Evolutionary conservation across 2,888 invertebrate genomes (phyloP).

Genomic region (Chalcosyrphus nemorum): DNA sequence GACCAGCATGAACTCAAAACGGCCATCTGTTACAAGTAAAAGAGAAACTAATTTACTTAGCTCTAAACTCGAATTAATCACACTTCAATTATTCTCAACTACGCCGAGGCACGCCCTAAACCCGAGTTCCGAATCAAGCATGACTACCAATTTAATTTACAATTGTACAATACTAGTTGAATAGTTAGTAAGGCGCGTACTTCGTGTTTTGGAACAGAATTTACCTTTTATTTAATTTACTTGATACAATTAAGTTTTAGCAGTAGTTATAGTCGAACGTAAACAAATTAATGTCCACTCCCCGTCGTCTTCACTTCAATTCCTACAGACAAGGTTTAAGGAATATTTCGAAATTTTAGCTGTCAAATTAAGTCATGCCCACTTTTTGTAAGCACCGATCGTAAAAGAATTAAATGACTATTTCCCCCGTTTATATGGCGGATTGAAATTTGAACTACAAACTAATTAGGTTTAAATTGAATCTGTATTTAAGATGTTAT

Average conservation of each 20-base stretch:
- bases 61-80: background rate
- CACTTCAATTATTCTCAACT: background rate
- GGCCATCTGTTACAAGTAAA: conserved; percentile 84
- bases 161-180: background rate
- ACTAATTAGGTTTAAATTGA: too few species aligned
- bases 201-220: background rate
- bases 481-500: too few species aligned
- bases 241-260: background rate
- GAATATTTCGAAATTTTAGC: background rate
- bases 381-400: too few species aligned
- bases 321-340: background rate
- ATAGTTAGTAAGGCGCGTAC: background rate
- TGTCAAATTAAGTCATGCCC: background rate
- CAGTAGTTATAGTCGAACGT: background rate
- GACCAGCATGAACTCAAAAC: conserved; percentile 92
- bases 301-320: background rate
- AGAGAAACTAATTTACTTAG: background rate
- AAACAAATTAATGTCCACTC: background rate
- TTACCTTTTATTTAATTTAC: background rate
- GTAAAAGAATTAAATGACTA: too few species aligned
- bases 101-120: conserved; percentile 21
- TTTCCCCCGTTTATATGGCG: too few species aligned
- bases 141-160: background rate
- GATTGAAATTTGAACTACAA: too few species aligned
- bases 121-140: background rate